Base-by-base conservation (phyloP, 2,888 invertebrate genomes). In the Phengaris alcon region DNA sequence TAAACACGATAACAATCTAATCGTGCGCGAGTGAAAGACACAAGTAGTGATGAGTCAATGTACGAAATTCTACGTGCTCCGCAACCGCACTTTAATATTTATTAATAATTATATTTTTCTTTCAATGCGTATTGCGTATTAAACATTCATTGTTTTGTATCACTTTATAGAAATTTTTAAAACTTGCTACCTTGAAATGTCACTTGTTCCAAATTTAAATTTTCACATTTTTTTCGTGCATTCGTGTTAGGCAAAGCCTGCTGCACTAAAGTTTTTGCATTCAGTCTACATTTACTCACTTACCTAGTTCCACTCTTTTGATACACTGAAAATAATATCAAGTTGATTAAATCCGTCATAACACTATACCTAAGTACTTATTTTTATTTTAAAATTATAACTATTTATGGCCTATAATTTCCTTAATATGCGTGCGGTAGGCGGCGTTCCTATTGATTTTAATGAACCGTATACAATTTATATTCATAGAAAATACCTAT, bases 301-400 rank as follows among this genome's bases (percentile, higher is more conserved):
- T 88, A 92, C 92, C 92, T 88, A 86, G 86, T 79, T 88, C 92
- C 90, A 80, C 84, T 85, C 88, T 86, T 88, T 86, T 90, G 91
- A 89, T 89, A 87, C 92, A 92, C 92, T 91, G 92, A 89, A 92
- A 92, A 89, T 87, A 89, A 90, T 82, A 87, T 87, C 84, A 82
- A 82, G 76, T 78, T 73, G 57, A 76, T 81, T 80, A 80, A 79
- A 79, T 75, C 72, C 15, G 8, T 51, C 51, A 46, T 22, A 46
- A 55, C 22, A 70, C 15, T 57, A 75, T 12, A 6, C 22, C 22
- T 22, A 22, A 22, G 22, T 22, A 22, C 3, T 6, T 64, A 64
- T 64, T 6, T 4, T n/a, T n/a, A 54, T 55, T 52, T 35, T 10
- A 52, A 10, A 52, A 10, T 52, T 12, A 12, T 10, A 52, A 52